A percentile compares a stretch with the other conserved stretches of the same genome.
phyloP scores from a whole-genome alignment of 2,888 invertebrate species.

The Torymus auratus region DNA sequence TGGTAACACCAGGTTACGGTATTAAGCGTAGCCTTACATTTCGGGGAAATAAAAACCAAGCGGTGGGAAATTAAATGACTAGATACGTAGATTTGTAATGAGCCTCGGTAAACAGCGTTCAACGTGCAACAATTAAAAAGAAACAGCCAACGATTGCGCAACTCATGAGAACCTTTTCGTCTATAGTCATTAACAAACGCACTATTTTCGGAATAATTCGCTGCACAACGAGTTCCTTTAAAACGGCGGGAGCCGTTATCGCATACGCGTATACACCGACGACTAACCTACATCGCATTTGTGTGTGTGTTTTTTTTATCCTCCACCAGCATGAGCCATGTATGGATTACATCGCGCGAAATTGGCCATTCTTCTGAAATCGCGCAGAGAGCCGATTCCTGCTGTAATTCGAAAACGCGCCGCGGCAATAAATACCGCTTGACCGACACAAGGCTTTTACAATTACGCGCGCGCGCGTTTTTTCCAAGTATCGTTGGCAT shows the following conservation, averaged over 20 bases:
- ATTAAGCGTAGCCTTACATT: too few species aligned
- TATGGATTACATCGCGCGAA: conserved; percentile 9
- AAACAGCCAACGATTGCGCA: too few species aligned
- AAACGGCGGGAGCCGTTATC: conserved; percentile 6
- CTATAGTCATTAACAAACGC: not conserved
- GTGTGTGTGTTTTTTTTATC: conserved; percentile 24
- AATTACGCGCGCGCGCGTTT: too few species aligned
- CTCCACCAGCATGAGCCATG: conserved; percentile 15
- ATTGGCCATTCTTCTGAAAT: conserved; percentile 36
- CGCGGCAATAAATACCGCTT: conserved; percentile 12
- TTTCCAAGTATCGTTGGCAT: too few species aligned
- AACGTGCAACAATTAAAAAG: too few species aligned
- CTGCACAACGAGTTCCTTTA: conserved; percentile 34
- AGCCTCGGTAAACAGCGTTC: too few species aligned
- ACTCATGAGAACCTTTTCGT: too few species aligned
- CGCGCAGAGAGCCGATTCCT: conserved; percentile 10
- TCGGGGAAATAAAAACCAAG: too few species aligned
- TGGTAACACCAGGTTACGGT: too few species aligned
- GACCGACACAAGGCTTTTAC: not conserved
- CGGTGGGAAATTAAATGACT: too few species aligned
- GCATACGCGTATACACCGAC: not conserved
- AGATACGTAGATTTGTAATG: too few species aligned
- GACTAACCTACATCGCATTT: conserved; percentile 38
- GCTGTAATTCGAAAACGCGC: conserved; percentile 13
- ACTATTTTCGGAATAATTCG: conserved; percentile 21